Evolutionary conservation across 2,113 vertebrate species (phyloP).

Genomic region (Marmota flaviventris): DNA sequence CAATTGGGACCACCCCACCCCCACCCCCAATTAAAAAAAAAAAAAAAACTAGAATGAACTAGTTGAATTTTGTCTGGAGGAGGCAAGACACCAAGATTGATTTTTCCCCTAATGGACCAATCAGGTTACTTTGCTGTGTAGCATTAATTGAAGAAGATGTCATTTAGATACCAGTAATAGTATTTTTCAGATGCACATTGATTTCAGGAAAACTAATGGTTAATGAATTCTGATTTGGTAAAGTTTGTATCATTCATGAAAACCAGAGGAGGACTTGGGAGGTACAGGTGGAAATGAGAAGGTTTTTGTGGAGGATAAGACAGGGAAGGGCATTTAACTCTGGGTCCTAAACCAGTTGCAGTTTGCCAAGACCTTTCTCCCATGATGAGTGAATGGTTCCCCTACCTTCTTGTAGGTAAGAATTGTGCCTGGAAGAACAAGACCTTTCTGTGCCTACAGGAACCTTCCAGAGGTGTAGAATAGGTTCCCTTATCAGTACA

Average conservation of each 20-base stretch:
- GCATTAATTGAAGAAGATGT: background rate
- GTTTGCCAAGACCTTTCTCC: background rate
- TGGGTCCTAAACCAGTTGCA: background rate
- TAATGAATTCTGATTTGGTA: background rate
- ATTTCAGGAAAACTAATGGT: background rate
- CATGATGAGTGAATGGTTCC: background rate
- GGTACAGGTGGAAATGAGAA: background rate
- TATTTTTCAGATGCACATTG: background rate
- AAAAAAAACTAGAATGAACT: background rate
- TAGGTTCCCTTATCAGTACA: background rate
- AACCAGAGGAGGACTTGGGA: background rate
- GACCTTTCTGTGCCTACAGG: background rate
- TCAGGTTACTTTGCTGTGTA: background rate
- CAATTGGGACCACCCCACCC: background rate
- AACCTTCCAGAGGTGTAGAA: background rate
- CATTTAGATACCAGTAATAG: background rate
- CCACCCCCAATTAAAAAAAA: too few relatives aligned
- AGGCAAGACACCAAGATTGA: background rate
- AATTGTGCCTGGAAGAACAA: background rate
- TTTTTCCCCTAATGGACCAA: background rate
- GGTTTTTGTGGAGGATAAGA: background rate
- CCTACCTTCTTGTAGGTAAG: background rate
- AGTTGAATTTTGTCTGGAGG: background rate
- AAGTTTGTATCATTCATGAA: background rate
- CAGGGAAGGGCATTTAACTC: background rate